Conservation (phyloP, 1,140 invertebrate species). For the Glomeris maerens region DNA sequence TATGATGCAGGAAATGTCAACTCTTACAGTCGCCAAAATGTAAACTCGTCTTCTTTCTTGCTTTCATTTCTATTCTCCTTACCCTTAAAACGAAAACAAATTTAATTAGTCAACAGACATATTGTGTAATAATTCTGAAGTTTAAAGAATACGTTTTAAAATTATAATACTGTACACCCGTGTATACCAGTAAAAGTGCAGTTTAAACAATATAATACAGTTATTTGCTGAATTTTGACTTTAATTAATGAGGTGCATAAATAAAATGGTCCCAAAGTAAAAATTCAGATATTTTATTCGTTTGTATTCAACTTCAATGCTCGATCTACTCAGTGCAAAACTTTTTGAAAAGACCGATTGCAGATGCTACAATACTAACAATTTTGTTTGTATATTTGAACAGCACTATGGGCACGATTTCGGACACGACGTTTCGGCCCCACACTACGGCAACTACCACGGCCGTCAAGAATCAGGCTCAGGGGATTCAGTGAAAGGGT, state of each 20-base stretch:
- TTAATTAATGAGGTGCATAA: too few species aligned
- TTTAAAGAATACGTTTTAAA: background rate
- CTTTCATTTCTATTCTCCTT: too few species aligned
- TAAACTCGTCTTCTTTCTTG: background rate
- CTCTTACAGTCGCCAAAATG: background rate
- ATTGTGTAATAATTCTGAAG: background rate
- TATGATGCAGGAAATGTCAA: background rate
- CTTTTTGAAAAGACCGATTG: background rate
- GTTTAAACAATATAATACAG: too few species aligned
- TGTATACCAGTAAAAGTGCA: too few species aligned
- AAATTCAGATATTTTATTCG: too few species aligned
- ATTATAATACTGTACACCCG: background rate
- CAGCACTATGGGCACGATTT: background rate
- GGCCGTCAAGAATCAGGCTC: background rate
- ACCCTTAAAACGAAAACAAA: too few species aligned
- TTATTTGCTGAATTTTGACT: too few species aligned
- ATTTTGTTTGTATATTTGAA: background rate
- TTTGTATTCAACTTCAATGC: background rate
- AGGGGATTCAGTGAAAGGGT: background rate
- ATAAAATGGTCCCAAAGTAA: too few species aligned
- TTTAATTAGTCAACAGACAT: background rate
- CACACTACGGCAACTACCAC: conserved; percentile 2
- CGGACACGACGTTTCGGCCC: background rate
- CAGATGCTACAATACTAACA: background rate
- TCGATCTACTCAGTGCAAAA: background rate